A percentile compares a stretch with the other conserved stretches of the same genome.
Evolutionary conservation across 1,140 invertebrate genomes (phyloP).

Genomic region (Pogonomyrmex californicus): DNA sequence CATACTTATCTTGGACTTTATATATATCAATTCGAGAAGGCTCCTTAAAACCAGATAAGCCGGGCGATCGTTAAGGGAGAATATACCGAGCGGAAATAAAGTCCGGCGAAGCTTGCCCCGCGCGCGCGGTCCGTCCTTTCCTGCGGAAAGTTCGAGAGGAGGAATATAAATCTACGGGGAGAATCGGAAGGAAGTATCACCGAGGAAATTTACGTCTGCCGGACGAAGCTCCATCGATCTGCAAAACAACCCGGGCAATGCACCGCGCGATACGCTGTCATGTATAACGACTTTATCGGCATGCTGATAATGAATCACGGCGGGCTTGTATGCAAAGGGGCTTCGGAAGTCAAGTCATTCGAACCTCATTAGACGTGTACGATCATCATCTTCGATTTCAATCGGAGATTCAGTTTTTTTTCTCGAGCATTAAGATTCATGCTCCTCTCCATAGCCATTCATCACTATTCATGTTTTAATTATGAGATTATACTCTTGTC

Average conservation of each 20-base stretch:
- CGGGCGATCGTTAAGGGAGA: conserved; percentile 35
- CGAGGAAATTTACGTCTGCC: conserved; percentile 53
- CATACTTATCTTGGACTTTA: conserved; percentile 21
- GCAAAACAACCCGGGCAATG: conserved; percentile 63
- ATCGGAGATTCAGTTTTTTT: conserved; percentile 28
- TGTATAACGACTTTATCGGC: conserved; percentile 63
- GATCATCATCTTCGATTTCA: conserved; percentile 76
- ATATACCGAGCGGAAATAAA: conserved; percentile 61
- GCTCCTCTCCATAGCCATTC: background rate
- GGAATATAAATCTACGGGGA: conserved; percentile 45
- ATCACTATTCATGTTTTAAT: conserved; percentile 16
- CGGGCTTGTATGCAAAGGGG: conserved; percentile 55
- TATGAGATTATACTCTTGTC: background rate
- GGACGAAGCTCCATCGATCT: conserved; percentile 52
- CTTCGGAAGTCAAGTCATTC: conserved; percentile 83
- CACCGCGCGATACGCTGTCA: conserved; percentile 54
- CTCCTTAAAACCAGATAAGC: conserved; percentile 46
- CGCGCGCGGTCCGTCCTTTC: conserved; percentile 15
- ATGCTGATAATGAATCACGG: conserved; percentile 44
- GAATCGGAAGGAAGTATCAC: conserved; percentile 56
- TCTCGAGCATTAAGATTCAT: background rate
- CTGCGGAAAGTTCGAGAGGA: conserved; percentile 33
- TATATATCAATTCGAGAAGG: conserved; percentile 27
- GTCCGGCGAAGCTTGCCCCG: conserved; percentile 26
- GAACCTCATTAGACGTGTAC: conserved; percentile 78